Evolutionary conservation across 2,888 invertebrate species (phyloP).

Genomic region (Agrochola litura): DNA sequence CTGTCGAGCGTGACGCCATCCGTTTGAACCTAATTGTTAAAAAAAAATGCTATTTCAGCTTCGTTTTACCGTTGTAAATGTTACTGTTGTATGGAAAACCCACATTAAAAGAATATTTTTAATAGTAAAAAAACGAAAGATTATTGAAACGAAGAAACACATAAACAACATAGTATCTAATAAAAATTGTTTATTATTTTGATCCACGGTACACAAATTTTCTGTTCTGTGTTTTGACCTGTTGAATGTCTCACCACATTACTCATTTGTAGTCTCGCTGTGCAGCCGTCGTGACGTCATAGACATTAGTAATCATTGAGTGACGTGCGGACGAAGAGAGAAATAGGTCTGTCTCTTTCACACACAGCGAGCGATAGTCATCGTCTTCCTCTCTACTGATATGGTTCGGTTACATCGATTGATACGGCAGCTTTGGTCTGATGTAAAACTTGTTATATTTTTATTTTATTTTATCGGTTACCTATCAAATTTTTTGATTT

Average conservation of each 20-base stretch:
- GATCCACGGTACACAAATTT: too few relatives aligned
- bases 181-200: not conserved
- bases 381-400: not conserved
- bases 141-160: not conserved
- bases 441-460: not conserved
- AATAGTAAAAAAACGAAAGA: not conserved
- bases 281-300: not conserved
- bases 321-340: slow-evolving; percentile 20
- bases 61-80: not conserved
- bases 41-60: not conserved
- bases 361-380: not conserved
- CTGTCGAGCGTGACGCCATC: not conserved
- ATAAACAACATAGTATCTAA: not conserved
- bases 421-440: not conserved
- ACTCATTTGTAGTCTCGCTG: too few relatives aligned
- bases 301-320: slow-evolving; percentile 3
- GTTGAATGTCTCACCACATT: slow-evolving; percentile 21
- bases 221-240: too few relatives aligned
- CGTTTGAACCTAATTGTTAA: not conserved
- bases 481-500: not conserved
- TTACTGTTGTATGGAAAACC: not conserved
- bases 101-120: not conserved
- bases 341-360: slow-evolving; percentile 18
- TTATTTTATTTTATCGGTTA: not conserved
- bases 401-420: slow-evolving; percentile 35